Evolutionary conservation across 2,888 invertebrate genomes (phyloP).

Genomic region (Coleophora flavipennella): DNA sequence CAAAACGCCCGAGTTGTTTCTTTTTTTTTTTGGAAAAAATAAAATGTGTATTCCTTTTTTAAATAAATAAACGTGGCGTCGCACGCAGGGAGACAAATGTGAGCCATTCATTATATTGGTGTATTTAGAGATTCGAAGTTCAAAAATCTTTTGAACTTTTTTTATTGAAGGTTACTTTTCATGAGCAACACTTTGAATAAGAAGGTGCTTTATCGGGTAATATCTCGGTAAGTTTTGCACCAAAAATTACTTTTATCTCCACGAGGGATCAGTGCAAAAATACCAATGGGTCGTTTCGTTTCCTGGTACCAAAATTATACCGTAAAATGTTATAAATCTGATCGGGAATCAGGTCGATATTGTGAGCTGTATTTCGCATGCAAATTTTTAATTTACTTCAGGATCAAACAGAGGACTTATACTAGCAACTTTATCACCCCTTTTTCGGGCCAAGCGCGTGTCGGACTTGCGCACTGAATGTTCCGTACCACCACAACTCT

Average conservation of each 20-base stretch:
- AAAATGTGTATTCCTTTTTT: constrained; percentile 29
- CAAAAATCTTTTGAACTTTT: constrained; percentile 12
- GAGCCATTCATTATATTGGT: constrained; percentile 31
- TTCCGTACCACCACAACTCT: no score
- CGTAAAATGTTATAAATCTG: constrained; percentile 4
- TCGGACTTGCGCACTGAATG: no score
- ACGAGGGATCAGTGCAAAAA: constrained; percentile 7
- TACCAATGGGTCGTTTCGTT: constrained; percentile 11
- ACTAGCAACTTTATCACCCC: no score
- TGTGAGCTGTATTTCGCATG: no score
- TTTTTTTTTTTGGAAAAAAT: constrained; percentile 28
- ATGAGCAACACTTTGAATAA: background rate
- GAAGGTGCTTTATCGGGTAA: constrained; percentile 2
- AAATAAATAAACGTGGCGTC: constrained; percentile 32
- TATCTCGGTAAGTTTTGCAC: constrained; percentile 6
- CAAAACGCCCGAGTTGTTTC: constrained; percentile 32
- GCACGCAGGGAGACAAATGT: constrained; percentile 53
- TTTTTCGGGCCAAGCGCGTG: no score
- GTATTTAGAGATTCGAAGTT: constrained; percentile 38
- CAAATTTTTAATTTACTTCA: no score
- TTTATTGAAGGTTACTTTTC: constrained; percentile 1
- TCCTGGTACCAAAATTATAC: constrained; percentile 14
- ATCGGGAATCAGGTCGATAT: no score
- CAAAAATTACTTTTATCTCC: constrained; percentile 12
- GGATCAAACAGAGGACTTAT: no score